A percentile compares a stretch with the other conserved stretches of the same genome.
Conservation (phyloP, 30 jellyfish, hydroid and myxozoan genomes). For the Nemopilema nomurai region DNA sequence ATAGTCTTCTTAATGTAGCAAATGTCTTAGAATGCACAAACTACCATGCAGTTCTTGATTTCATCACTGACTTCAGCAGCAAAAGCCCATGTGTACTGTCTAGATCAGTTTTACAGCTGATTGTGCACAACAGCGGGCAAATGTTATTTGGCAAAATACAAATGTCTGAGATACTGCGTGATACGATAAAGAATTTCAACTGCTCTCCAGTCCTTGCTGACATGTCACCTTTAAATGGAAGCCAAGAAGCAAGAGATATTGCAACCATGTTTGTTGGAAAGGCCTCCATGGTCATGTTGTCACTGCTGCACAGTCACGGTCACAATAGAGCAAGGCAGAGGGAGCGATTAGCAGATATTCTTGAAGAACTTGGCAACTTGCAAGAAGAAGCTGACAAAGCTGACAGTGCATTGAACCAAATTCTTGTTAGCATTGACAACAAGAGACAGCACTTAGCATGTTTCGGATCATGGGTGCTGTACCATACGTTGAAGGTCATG, state of each 20-base stretch:
- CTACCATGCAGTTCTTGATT: constrained; percentile 67
- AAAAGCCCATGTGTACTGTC: constrained; percentile 89
- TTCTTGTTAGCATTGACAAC: constrained; percentile 70
- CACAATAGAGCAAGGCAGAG: constrained; percentile 97
- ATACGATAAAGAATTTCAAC: constrained; percentile 72
- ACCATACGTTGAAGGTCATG: constrained; percentile 79
- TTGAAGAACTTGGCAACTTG: constrained; percentile 82
- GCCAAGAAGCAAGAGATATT: constrained; percentile 72
- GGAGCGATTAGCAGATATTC: constrained; percentile 76
- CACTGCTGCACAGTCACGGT: constrained; percentile 81
- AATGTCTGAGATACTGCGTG: constrained; percentile 79
- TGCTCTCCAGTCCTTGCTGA: constrained; percentile 91
- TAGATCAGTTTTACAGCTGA: constrained; percentile 79
- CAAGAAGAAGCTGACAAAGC: constrained; percentile 96
- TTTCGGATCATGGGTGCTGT: constrained; percentile 94
- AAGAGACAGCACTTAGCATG: constrained; percentile 95
- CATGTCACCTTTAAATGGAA: constrained; percentile 74
- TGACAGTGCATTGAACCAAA: constrained; percentile 80
- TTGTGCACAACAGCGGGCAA: constrained; percentile 69
- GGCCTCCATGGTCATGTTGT: constrained; percentile 63
- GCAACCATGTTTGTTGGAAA: constrained; percentile 67
- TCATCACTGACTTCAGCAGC: constrained; percentile 68
- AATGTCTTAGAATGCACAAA: constrained; percentile 58
- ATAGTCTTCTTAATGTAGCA: constrained; percentile 41
- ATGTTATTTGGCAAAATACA: constrained; percentile 81